Conservation (phyloP, 53 echinoderm and acorn worm genomes). For the Hippasteria phrygiana region DNA sequence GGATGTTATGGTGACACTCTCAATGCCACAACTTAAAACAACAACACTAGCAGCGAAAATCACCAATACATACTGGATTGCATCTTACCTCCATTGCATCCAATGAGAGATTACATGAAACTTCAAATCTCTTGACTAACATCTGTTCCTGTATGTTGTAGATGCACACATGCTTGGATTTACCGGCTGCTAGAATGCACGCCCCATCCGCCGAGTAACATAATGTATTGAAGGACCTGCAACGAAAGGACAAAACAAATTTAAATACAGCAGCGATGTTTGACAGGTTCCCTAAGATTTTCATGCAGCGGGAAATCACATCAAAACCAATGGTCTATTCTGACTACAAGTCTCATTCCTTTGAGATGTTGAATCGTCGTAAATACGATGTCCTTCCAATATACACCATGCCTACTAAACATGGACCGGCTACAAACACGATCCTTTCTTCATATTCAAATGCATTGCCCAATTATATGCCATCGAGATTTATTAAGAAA, state of each 20-base stretch:
- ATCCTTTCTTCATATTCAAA: too few species aligned
- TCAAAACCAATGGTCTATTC: neutral
- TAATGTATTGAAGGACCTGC: slow-evolving; percentile 90
- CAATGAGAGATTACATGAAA: slow-evolving; percentile 90
- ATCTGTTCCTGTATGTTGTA: slow-evolving; percentile 93
- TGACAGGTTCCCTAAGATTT: too few species aligned
- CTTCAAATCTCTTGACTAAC: slow-evolving; percentile 94
- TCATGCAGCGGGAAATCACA: too few species aligned
- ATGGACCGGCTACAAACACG: too few species aligned
- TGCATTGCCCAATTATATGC: too few species aligned
- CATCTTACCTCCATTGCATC: slow-evolving; percentile 92
- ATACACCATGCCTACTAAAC: too few species aligned
- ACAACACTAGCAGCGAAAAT: too few species aligned
- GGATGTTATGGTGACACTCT: too few species aligned
- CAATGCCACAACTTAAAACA: too few species aligned
- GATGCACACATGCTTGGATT: slow-evolving; percentile 92
- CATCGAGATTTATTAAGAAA: too few species aligned
- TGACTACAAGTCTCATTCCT: neutral
- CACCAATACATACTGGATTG: neutral
- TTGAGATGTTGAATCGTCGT: too few species aligned
- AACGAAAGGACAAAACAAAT: neutral
- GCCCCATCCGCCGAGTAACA: slow-evolving; percentile 97
- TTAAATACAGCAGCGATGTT: neutral
- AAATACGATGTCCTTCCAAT: too few species aligned
- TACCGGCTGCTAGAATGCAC: slow-evolving; percentile 91